These are phyloP conservation scores for Scaptodrosophila lebanonensis DNA, from an alignment of 1,140 invertebrate species.

Conservation along the genomic window DNA sequence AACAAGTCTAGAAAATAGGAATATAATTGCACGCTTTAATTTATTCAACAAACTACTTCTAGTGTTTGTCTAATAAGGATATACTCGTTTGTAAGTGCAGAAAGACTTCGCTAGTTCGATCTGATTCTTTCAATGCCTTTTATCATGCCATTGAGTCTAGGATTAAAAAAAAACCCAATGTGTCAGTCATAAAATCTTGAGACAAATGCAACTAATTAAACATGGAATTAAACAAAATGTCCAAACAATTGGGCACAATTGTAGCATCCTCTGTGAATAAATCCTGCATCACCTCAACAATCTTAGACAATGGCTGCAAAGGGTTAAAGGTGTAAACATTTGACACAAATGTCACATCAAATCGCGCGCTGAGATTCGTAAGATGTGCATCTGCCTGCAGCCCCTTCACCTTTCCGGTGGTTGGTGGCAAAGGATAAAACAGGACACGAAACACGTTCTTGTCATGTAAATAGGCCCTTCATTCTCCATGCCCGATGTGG, in stretches of 20 bases:
- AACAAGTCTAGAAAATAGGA: no score
- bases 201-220: conserved; percentile 73
- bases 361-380: conserved; percentile 27
- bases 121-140: neutral
- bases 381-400: conserved; percentile 40
- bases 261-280: conserved; percentile 14
- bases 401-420: conserved; percentile 1
- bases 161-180: no score
- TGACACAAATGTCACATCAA: conserved; percentile 74
- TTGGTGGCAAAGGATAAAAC: conserved; percentile 25
- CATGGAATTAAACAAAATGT: conserved; percentile 56
- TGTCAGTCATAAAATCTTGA: conserved; percentile 43
- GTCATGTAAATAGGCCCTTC: conserved; percentile 56
- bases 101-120: no score
- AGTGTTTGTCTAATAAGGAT: no score
- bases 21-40: no score
- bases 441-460: conserved; percentile 30
- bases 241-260: conserved; percentile 54
- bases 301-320: conserved; percentile 53
- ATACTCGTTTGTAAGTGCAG: no score
- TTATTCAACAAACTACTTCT: no score
- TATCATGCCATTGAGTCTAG: neutral
- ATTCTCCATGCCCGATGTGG: no score
- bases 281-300: conserved; percentile 1
- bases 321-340: conserved; percentile 76